Percentiles rank a stretch among this genome's conserved stretches.
These are phyloP conservation scores for Tetraneura akinire DNA, from an alignment of 1,140 invertebrate species.

Conservation along the genomic window DNA sequence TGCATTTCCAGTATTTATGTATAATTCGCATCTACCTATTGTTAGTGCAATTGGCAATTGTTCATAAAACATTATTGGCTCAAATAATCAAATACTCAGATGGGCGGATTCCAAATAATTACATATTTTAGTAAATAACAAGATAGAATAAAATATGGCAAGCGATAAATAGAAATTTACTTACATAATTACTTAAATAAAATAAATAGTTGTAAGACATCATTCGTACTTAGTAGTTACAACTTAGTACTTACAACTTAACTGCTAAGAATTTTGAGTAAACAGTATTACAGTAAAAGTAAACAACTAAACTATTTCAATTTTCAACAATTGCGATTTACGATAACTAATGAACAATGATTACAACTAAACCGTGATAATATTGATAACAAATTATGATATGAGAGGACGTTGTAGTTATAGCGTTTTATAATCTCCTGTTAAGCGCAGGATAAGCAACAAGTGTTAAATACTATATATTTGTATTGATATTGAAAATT, in stretches of 20 bases:
- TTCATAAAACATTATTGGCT: no score
- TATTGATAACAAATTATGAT: background rate
- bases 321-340: background rate
- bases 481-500: no score
- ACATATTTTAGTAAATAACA: background rate
- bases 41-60: background rate
- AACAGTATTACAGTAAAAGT: background rate
- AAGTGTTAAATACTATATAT: no score
- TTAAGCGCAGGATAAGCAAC: background rate
- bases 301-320: background rate
- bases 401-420: background rate
- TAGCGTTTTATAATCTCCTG: background rate
- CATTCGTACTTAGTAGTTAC: no score
- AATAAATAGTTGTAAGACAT: background rate
- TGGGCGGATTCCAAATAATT: background rate
- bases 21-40: background rate
- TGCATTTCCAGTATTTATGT: background rate
- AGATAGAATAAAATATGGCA: background rate
- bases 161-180: constrained; percentile 3
- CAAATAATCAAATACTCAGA: background rate
- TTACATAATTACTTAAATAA: constrained; percentile 9
- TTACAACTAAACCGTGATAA: background rate
- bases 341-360: background rate
- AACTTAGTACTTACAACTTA: no score
- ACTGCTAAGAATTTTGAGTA: background rate